Evolutionary conservation across 2,113 vertebrate genomes (phyloP).

Genomic region (Thamnophis sirtalis): DNA sequence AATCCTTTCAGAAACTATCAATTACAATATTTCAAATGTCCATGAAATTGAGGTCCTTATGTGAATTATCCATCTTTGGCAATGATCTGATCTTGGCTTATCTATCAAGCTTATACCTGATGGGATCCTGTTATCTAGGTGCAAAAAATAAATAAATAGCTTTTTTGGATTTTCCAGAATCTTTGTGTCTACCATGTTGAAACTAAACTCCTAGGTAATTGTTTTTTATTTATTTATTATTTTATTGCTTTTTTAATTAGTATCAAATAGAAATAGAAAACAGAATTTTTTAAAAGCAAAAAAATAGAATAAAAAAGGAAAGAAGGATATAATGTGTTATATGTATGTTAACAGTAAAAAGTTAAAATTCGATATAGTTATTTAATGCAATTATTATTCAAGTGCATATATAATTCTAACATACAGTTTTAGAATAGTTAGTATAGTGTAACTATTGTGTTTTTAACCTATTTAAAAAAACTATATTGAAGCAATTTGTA

Average conservation of each 20-base stretch:
- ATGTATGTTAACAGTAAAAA: neutral
- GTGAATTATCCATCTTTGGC: neutral
- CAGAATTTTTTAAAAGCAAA: neutral
- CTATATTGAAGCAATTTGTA: neutral
- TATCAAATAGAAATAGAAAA: neutral
- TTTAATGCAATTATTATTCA: neutral
- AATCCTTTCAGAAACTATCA: neutral
- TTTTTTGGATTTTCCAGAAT: neutral
- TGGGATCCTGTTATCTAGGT: neutral
- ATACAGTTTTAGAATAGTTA: neutral
- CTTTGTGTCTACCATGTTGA: neutral
- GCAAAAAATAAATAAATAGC: neutral
- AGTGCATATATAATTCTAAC: neutral
- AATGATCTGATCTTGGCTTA: neutral
- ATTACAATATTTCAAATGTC: neutral
- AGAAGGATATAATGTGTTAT: neutral
- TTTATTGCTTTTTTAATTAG: too few species aligned
- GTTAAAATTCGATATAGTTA: neutral
- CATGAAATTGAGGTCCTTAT: neutral
- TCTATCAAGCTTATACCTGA: neutral
- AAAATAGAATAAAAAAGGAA: neutral
- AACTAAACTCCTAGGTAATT: neutral
- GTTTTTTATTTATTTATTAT: too few species aligned
- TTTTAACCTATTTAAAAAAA: neutral
- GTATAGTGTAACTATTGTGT: neutral